These are phyloP conservation scores for Drosophila acutilabella DNA, from an alignment of 2,888 invertebrate genomes.

Conservation along the genomic window DNA sequence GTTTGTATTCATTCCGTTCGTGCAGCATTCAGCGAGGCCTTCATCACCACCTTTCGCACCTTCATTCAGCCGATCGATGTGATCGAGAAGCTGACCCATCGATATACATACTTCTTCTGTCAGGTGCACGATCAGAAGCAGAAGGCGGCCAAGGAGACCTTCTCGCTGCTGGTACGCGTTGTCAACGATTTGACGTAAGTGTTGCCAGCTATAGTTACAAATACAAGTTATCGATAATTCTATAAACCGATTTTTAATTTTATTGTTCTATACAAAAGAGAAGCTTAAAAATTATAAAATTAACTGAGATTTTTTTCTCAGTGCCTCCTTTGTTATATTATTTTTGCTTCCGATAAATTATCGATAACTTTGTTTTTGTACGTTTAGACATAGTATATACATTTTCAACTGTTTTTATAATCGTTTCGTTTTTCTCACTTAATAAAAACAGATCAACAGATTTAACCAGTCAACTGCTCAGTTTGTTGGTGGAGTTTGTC, in stretches of 20 bases:
- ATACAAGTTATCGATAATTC: not conserved
- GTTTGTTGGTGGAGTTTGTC: slow-evolving; percentile 95
- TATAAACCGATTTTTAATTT: not conserved
- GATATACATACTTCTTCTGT: slow-evolving; percentile 88
- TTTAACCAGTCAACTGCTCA: slow-evolving; percentile 91
- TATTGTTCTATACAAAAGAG: no score
- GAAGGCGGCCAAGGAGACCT: slow-evolving; percentile 93
- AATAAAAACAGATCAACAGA: slow-evolving; percentile 90
- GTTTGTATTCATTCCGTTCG: slow-evolving; percentile 53
- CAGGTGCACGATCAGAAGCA: slow-evolving; percentile 89
- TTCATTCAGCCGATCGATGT: slow-evolving; percentile 95
- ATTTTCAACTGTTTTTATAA: not conserved
- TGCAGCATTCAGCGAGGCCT: slow-evolving; percentile 91
- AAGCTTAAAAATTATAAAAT: not conserved
- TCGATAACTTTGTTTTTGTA: slow-evolving; percentile 1
- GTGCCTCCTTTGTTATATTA: no score
- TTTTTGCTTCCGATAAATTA: not conserved
- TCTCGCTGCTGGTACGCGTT: slow-evolving; percentile 96
- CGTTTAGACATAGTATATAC: no score
- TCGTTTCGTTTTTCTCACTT: not conserved
- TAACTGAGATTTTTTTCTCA: no score
- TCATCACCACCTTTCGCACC: slow-evolving; percentile 98
- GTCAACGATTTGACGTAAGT: slow-evolving; percentile 98
- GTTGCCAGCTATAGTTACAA: not conserved
- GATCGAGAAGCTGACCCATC: slow-evolving; percentile 92